Conservation (phyloP, 2,888 invertebrate species). For the Apomyelois bistriatella region DNA sequence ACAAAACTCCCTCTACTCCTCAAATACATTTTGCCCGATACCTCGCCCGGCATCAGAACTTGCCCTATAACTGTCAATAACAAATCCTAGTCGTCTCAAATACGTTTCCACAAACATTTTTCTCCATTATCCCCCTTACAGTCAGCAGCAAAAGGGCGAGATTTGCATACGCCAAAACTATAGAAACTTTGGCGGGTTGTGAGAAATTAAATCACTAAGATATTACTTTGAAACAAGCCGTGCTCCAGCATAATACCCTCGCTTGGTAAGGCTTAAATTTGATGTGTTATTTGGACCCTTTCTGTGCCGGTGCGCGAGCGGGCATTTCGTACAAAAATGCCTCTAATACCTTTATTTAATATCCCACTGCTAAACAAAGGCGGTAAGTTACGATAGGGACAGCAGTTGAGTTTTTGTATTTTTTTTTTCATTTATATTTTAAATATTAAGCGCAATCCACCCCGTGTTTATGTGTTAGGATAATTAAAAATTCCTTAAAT, state of each 20-base stretch:
- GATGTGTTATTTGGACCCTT: constrained; percentile 23
- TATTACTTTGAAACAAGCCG: constrained; percentile 36
- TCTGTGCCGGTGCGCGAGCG: background rate
- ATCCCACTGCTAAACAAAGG: constrained; percentile 6
- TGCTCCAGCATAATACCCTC: constrained; percentile 35
- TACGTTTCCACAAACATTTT: background rate
- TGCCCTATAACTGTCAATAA: constrained; percentile 26
- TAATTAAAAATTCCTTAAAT: background rate
- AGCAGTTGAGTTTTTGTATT: constrained; percentile 5
- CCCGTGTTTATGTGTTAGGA: background rate
- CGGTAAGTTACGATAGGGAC: background rate
- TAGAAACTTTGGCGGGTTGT: constrained; percentile 10
- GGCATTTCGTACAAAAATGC: constrained; percentile 11
- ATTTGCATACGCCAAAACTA: constrained; percentile 2
- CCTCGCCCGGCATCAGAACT: constrained; percentile 8
- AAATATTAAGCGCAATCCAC: background rate
- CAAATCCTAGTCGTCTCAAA: constrained; percentile 12
- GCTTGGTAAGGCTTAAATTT: constrained; percentile 25
- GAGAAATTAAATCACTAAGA: constrained; percentile 48
- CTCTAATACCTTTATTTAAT: constrained; percentile 19
- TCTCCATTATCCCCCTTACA: background rate
- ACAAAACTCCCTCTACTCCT: too few relatives aligned
- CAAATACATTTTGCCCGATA: too few relatives aligned
- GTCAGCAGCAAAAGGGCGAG: background rate
- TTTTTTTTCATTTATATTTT: background rate